phyloP scores from a whole-genome alignment of 2,113 vertebrate species.

The Philantomba maxwellii region DNA sequence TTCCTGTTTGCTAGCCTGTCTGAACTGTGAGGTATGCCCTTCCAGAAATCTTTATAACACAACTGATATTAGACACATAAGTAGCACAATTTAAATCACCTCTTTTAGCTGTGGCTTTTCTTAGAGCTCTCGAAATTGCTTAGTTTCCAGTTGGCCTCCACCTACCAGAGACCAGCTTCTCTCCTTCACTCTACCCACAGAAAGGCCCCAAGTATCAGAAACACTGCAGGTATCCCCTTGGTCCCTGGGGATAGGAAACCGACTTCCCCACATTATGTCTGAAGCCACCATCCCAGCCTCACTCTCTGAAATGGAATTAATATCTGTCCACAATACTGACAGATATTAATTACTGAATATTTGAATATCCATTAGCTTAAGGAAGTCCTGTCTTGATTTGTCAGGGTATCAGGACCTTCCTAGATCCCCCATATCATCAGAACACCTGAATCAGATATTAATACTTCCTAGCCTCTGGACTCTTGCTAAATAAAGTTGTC shows the following conservation, averaged over 20 bases:
- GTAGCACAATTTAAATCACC: neutral
- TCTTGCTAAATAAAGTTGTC: neutral
- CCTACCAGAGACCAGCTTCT: neutral
- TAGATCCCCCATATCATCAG: neutral
- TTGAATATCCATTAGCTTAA: neutral
- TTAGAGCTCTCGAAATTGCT: neutral
- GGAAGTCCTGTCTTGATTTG: neutral
- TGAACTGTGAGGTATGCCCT: neutral
- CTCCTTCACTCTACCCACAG: neutral
- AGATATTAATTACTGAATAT: no score
- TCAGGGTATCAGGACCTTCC: neutral
- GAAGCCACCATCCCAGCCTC: neutral
- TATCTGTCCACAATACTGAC: neutral
- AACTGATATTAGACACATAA: neutral
- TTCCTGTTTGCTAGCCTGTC: neutral
- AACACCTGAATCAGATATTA: neutral
- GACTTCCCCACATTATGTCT: neutral
- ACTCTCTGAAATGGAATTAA: neutral
- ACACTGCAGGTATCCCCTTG: neutral
- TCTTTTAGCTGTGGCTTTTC: neutral
- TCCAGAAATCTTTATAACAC: neutral
- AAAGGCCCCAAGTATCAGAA: neutral
- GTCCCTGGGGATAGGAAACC: neutral
- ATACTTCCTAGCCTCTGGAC: neutral
- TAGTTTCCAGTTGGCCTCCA: neutral